Base-by-base conservation (phyloP, 2,888 invertebrate genomes). In the Baronia brevicornis region DNA sequence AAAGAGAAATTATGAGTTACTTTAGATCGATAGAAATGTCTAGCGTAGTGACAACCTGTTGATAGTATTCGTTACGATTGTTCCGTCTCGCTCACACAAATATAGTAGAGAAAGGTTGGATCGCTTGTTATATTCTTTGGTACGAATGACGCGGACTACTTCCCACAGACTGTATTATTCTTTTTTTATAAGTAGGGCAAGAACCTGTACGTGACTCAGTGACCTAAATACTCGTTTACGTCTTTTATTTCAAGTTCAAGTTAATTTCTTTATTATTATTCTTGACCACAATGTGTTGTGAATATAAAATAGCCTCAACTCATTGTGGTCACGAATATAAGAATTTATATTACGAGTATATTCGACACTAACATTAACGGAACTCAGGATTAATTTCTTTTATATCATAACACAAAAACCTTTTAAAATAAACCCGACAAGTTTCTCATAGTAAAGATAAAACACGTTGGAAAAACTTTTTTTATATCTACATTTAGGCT, bases 121-220 rank as follows among this genome's bases (percentile, higher is more conserved):
- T 45, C 46, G 47, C 51, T 44, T 48, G 48, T 48, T 45, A 43
- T 45, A 50, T 50, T 43, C 48, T 48, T 46, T 48, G 44, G 46
- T 40, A 35, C 34, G 38, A 48, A 44, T 58, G 67, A 61, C 51
- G 60, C 68, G 77, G 64, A 64, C 77, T 66, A 77, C 67, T 78
- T 80, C 71, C 54, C 72, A 72, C 66, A 60, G 58, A 59, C 62
- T 55, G 46, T 65, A 56, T 59, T 59, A 44, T 51, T 46, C 45
- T 57, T 51, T 54, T 62, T 59, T 59, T 57, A 50, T 39, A 46
- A 53, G 57, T 62, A 59, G 72, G 58, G 51, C 70, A 69, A 67
- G 57, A 66, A 75, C 71, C 68, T 68, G 59, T 47, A 49, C 46
- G 48, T 49, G 54, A 53, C 53, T 57, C 44, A 50, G 45, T 58